These are phyloP conservation scores for Orthosia gracilis DNA, from an alignment of 2,888 invertebrate species.

Conservation along the genomic window DNA sequence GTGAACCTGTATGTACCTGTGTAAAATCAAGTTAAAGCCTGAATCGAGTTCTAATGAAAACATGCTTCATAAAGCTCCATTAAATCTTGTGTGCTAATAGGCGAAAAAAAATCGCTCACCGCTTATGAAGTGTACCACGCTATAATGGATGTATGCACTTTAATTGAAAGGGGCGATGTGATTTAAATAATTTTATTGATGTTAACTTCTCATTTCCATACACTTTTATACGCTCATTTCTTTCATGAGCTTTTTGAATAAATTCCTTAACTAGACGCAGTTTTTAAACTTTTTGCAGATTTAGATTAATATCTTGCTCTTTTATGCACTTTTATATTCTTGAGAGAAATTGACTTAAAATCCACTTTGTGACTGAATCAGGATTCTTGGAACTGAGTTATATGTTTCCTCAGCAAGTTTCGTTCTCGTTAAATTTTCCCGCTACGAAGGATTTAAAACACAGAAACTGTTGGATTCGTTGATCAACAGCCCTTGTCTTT, in stretches of 20 bases:
- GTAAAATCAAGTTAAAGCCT: too few species aligned
- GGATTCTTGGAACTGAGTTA: not conserved
- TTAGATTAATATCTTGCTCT: not conserved
- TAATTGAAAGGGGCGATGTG: slow-evolving; percentile 83
- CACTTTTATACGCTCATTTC: slow-evolving; percentile 39
- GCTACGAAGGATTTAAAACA: not conserved
- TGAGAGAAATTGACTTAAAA: not conserved
- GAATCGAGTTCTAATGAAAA: slow-evolving; percentile 3
- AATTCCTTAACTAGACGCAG: not conserved
- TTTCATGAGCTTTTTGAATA: slow-evolving; percentile 28
- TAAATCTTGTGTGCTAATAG: not conserved
- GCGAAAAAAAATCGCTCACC: slow-evolving; percentile 44
- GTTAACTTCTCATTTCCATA: slow-evolving; percentile 66
- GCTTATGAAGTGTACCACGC: slow-evolving; percentile 60
- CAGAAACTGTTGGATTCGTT: not conserved
- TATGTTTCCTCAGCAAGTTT: not conserved
- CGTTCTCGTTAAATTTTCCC: not conserved
- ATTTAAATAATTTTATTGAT: slow-evolving; percentile 83
- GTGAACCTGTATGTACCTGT: too few species aligned
- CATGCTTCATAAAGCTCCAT: slow-evolving; percentile 7
- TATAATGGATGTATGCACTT: slow-evolving; percentile 77
- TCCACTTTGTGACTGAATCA: not conserved
- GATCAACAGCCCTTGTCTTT: not conserved
- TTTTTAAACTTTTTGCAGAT: not conserved
- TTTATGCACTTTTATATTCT: not conserved